Base-by-base conservation (phyloP, 2,888 invertebrate genomes). In the Mythimna albipuncta region DNA sequence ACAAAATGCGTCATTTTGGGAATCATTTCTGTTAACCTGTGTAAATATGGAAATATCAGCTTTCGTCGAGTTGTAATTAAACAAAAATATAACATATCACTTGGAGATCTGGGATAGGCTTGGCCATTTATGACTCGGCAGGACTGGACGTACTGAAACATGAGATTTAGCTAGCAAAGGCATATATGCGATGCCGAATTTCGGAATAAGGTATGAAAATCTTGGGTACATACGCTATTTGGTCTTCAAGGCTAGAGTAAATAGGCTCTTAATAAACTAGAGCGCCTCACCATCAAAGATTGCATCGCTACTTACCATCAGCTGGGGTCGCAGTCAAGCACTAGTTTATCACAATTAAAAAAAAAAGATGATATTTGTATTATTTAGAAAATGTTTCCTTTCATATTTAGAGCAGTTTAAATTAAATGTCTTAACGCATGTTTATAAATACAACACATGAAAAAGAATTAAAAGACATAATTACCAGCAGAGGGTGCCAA, bases 31-130 rank as follows among this genome's bases (percentile, higher is more conserved):
- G 44, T 55, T 41, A 13, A 11, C 44, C 21, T 41, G 61, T 19
- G 50, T 54, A 62, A 62, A 73, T 52, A 65, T 59, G 69, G 19
- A 62, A 81, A 65, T 63, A 62, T 78, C 61, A 57, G 32, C 10
- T 75, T 75, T 57, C 72, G 21, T 50, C 3, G 41, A 32, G 41
- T 69, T 44, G 21, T 72, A 75, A 78, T 75, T 75, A 69, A 78
- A 75, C 55, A 62, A 44, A 62, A 62, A 62, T 63, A 63, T 63
- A 26, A 71, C 52, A 66, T 61, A 57, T 65, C 62, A 50, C n/a
- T 69, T 32, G 59, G 64, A 35, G 47, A 19, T 3, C 1, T 9
- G n/a, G 2, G 47, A 47, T 16, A 16, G 47, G 13, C 21, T n/a
- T n/a, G 52, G 57, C 62, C 26, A 62, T 63, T 62, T 47, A 41